A percentile compares a stretch with the other conserved stretches of the same genome.
These are phyloP conservation scores for Hedya salicella DNA, from an alignment of 2,888 invertebrate species.

Conservation along the genomic window DNA sequence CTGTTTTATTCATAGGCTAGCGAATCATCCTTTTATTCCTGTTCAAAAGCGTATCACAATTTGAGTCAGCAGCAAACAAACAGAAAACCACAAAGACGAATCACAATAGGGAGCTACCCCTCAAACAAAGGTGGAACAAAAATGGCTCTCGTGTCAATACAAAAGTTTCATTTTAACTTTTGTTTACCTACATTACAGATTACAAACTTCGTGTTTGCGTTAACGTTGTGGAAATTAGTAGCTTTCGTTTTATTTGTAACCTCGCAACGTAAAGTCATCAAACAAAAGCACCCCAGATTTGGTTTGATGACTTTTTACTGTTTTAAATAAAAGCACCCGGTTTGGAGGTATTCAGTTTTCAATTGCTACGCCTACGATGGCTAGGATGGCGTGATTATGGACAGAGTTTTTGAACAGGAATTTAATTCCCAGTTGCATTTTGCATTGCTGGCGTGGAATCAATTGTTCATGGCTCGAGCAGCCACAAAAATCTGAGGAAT, in stretches of 20 bases:
- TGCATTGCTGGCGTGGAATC: no score
- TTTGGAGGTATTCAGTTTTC: neutral
- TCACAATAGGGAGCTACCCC: slow-evolving; percentile 24
- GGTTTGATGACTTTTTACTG: neutral
- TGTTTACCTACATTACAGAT: slow-evolving; percentile 16
- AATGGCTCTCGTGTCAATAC: slow-evolving; percentile 24
- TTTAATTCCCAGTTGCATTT: no score
- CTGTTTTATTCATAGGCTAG: neutral
- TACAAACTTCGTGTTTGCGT: slow-evolving; percentile 3
- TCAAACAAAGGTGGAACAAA: slow-evolving; percentile 21
- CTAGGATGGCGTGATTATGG: no score
- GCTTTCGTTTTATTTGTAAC: slow-evolving; percentile 2
- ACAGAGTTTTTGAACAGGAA: no score
- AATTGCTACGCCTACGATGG: no score
- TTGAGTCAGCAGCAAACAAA: slow-evolving; percentile 7
- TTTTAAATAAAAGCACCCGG: neutral
- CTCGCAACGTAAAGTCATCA: neutral
- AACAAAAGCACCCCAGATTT: no score
- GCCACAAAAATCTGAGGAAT: no score
- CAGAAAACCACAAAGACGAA: slow-evolving; percentile 11
- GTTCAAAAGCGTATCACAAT: slow-evolving; percentile 11
- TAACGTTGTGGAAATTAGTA: slow-evolving; percentile 2
- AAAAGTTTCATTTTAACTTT: slow-evolving; percentile 29
- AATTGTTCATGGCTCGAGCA: no score
- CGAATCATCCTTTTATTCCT: slow-evolving; percentile 5